Base-by-base conservation (phyloP, 2,888 invertebrate species). In the Plusia festucae region DNA sequence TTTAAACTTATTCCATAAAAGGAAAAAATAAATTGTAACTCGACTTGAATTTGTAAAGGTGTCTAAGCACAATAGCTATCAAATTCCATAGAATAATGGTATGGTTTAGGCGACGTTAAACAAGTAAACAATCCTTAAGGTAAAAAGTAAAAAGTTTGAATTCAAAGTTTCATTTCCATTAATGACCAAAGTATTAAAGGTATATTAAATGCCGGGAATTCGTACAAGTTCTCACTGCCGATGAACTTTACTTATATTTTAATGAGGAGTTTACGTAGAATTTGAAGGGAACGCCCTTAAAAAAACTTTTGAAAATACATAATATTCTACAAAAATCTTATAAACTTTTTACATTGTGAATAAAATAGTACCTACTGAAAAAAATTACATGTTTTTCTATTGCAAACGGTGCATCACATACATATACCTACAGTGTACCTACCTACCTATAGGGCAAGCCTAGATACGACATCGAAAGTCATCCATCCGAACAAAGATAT, bases 401-500 rank as follows among this genome's bases (percentile, higher is more conserved):
- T 44, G 51, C n/a, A 46, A 58, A 49, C 24, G 15, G 15, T 11
- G 15, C 30, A 32, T 20, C 9, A 20, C 30, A 20, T 44, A n/a
- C 24, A 0, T 20, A 15, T 15, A 18, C 27, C 46, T 24, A 27
- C 30, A 46, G 18, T 7, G 56, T n/a, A 13, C 57, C 32, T 4
- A 9, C 24, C 2, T 55, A 65, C 57, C 46, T 69, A 65, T 74
- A 79, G 77, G 80, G 63, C 65, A 53, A 7, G 55, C 44, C 64
- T 82, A 76, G 70, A 64, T 70, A 66, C 70, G 70, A 70, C 68
- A 72, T 57, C 18, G 49, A 53, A 59, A 49, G 52, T 34, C 70
- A 66, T 64, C 68, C 67, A 68, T 62, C 70, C 53, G 68, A 82
- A 83, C 76, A 81, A 82, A 82, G 83, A 81, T 78, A 69, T 74